Conservation (phyloP, 2,888 invertebrate species). For the Cynaeus angustus region DNA sequence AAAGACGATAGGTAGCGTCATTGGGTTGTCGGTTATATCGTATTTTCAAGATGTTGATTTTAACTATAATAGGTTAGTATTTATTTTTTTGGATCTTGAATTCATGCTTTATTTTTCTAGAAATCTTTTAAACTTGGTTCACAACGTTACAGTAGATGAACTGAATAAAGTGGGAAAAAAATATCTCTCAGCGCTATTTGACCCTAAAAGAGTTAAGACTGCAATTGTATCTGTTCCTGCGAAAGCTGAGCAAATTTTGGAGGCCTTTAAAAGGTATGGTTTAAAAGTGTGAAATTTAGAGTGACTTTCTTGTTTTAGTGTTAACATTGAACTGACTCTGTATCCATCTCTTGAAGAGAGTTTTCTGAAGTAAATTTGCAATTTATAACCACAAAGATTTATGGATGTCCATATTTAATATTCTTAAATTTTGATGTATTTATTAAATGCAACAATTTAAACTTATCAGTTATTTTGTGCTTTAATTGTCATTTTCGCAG, state of each 20-base stretch:
- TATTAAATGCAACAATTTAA: conserved; percentile 14
- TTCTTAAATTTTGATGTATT: conserved; percentile 22
- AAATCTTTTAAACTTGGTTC: conserved; percentile 78
- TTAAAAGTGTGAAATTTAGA: not conserved
- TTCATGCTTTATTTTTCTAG: conserved; percentile 69
- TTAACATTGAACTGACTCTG: conserved; percentile 49
- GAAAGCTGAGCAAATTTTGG: conserved; percentile 80
- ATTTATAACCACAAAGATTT: conserved; percentile 4
- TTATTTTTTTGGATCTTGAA: not conserved
- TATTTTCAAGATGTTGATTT: conserved; percentile 81
- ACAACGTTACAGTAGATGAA: conserved; percentile 78
- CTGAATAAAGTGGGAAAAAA: conserved; percentile 80
- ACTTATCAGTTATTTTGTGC: too few species aligned
- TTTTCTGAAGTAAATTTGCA: conserved; percentile 37
- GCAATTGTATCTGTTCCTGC: conserved; percentile 86
- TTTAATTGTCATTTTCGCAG: conserved; percentile 3
- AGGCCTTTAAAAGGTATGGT: conserved; percentile 78
- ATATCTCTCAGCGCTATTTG: conserved; percentile 82
- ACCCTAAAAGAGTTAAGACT: conserved; percentile 76
- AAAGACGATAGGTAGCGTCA: conserved; percentile 84
- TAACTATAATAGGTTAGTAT: conserved; percentile 78
- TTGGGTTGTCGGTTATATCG: conserved; percentile 81
- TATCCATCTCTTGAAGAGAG: conserved; percentile 51
- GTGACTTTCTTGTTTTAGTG: conserved; percentile 43
- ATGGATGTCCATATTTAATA: conserved; percentile 7